These are phyloP conservation scores for Mechanitis mazaeus DNA, from an alignment of 2,888 invertebrate species.

Conservation along the genomic window DNA sequence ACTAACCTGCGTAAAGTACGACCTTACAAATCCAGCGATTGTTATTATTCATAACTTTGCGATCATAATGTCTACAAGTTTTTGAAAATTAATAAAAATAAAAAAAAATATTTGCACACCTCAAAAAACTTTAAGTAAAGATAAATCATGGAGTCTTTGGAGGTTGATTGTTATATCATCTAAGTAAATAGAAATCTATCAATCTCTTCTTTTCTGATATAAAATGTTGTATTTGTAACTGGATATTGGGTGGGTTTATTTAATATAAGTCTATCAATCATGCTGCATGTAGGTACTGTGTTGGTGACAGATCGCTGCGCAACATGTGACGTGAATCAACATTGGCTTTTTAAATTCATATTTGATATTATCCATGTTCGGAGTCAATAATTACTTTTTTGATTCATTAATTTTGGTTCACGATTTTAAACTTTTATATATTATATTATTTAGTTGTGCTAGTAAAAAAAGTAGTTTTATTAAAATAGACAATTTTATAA, in stretches of 20 bases:
- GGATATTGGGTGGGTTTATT: conserved; percentile 69
- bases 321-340: conserved; percentile 52
- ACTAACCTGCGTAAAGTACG: conserved; percentile 48
- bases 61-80: conserved; percentile 26
- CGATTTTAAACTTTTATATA: too few species aligned
- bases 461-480: too few species aligned
- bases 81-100: background rate
- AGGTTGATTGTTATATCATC: conserved; percentile 20
- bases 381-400: background rate
- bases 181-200: conserved; percentile 52
- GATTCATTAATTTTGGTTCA: background rate
- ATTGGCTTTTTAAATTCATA: conserved; percentile 28
- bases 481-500: too few species aligned
- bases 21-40: conserved; percentile 67
- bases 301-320: conserved; percentile 63
- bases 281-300: conserved; percentile 46
- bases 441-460: too few species aligned
- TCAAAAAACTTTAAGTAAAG: background rate
- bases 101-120: too few species aligned
- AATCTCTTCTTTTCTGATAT: conserved; percentile 59
- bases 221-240: conserved; percentile 67
- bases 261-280: conserved; percentile 72
- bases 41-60: conserved; percentile 43
- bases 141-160: conserved; percentile 17
- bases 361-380: conserved; percentile 20